phyloP scores from a whole-genome alignment of 2,797 vertebrate genomes.

The Coendou prehensilis region DNA sequence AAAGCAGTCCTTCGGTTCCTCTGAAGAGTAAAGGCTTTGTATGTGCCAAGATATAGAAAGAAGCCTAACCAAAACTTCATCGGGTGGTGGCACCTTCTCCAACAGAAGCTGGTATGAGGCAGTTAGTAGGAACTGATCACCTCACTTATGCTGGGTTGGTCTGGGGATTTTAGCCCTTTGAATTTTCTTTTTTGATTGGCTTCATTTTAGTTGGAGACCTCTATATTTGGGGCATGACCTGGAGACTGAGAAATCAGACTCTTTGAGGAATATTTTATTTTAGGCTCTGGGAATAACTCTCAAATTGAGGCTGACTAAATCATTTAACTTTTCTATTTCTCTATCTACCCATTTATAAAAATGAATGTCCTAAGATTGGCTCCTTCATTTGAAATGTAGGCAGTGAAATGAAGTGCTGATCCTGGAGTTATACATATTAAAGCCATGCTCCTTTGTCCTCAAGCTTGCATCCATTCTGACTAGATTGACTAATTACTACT shows the following conservation, averaged over 20 bases:
- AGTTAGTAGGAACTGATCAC: not conserved
- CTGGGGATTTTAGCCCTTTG: constrained; percentile 5
- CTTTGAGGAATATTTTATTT: constrained; percentile 60
- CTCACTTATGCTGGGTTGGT: not conserved
- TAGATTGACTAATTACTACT: not conserved
- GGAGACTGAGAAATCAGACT: constrained; percentile 48
- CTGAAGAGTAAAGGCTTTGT: constrained; percentile 25
- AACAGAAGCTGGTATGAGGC: not conserved
- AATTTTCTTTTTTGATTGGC: constrained; percentile 8
- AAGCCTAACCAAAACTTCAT: not conserved
- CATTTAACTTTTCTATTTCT: constrained; percentile 45
- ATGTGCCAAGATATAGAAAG: not conserved
- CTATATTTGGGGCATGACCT: not conserved
- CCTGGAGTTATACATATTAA: constrained; percentile 18
- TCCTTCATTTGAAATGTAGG: constrained; percentile 61
- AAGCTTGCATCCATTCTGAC: constrained; percentile 3
- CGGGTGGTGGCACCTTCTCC: not conserved
- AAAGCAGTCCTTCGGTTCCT: not conserved
- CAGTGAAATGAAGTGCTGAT: constrained; percentile 18
- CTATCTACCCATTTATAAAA: not conserved
- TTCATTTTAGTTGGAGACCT: constrained; percentile 51
- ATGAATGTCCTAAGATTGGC: constrained; percentile 13
- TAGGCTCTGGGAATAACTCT: constrained; percentile 55
- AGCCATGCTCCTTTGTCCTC: not conserved
- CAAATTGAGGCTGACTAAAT: constrained; percentile 58